Percentiles rank a stretch among this genome's conserved stretches.
phyloP scores from a whole-genome alignment of 2,113 vertebrate species.

The Ammospiza caudacuta region DNA sequence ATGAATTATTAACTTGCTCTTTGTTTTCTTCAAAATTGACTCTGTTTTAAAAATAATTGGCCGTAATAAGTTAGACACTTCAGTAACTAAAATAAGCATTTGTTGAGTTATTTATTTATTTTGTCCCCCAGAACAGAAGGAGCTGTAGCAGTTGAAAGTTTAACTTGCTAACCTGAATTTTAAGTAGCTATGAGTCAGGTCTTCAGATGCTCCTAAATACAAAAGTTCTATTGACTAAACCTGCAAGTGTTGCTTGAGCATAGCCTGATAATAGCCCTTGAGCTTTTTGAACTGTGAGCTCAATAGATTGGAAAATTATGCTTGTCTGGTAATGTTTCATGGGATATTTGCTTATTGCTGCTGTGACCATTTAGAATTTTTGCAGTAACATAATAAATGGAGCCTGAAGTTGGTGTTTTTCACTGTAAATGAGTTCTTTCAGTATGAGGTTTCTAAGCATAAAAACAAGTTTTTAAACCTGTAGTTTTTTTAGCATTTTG shows the following conservation, averaged over 20 bases:
- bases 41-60: not conserved
- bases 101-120: not conserved
- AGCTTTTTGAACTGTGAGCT: constrained; percentile 8
- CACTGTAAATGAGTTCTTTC: not conserved
- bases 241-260: constrained; percentile 11
- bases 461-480: not conserved
- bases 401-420: constrained; percentile 19
- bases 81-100: not conserved
- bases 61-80: not conserved
- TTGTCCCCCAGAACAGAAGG: not conserved
- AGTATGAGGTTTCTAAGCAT: not conserved
- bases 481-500: not conserved
- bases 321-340: constrained; percentile 21
- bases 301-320: constrained; percentile 12
- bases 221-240: constrained; percentile 32
- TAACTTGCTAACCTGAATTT: constrained; percentile 7
- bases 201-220: not conserved
- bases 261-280: constrained; percentile 39
- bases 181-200: constrained; percentile 20
- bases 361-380: not conserved
- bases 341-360: constrained; percentile 26
- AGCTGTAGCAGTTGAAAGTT: not conserved
- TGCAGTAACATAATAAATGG: not conserved
- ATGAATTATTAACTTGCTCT: not conserved
- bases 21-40: not conserved